Evolutionary conservation across 2,113 vertebrate genomes (phyloP).

Genomic region (Odobenus rosmarus): DNA sequence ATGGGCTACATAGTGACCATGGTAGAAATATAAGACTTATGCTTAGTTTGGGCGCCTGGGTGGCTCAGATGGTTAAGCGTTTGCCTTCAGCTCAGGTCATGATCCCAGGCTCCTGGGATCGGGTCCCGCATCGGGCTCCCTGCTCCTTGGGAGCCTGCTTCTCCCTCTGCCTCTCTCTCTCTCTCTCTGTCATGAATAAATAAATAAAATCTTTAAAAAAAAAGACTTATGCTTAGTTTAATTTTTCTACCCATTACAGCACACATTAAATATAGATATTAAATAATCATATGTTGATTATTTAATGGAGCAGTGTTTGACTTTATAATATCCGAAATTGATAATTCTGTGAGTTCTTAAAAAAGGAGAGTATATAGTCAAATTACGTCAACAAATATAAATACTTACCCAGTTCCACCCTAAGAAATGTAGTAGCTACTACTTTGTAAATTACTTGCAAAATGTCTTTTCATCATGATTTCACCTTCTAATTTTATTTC

Average conservation of each 20-base stretch:
- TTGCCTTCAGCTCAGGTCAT: no score
- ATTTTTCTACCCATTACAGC: not conserved
- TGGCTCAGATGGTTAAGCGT: no score
- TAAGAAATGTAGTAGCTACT: not conserved
- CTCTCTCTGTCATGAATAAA: no score
- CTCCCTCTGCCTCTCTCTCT: no score
- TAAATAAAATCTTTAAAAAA: no score
- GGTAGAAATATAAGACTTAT: not conserved
- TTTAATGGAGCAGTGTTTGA: not conserved
- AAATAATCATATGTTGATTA: not conserved
- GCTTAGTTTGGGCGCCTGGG: not conserved
- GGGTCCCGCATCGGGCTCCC: no score
- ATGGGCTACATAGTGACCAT: not conserved
- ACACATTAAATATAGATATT: not conserved
- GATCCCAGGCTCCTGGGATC: no score
- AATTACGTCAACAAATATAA: not conserved
- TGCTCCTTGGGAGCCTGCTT: no score
- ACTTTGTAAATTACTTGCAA: slow-evolving; percentile 34
- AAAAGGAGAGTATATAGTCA: not conserved
- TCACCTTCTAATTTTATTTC: not conserved
- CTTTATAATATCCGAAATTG: not conserved
- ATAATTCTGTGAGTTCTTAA: not conserved
- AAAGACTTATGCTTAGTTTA: not conserved
- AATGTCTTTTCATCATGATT: not conserved
- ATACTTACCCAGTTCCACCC: not conserved